phyloP scores from a whole-genome alignment of 2,888 invertebrate genomes.

The Harpalus rufipes region DNA sequence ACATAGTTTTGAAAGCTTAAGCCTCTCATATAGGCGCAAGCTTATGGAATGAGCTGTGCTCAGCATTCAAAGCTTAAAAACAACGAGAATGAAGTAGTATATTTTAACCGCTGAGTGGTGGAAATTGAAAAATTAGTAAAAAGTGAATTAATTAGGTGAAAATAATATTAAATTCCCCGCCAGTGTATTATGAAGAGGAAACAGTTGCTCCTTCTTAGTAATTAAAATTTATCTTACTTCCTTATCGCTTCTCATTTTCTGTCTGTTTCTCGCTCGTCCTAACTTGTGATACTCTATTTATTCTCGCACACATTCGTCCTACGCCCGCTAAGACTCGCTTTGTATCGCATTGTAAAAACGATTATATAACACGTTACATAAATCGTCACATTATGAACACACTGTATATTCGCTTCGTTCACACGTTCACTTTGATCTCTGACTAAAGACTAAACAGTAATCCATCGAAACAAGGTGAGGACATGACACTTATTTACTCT shows the following conservation, averaged over 20 bases:
- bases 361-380: constrained; percentile 42
- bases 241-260: constrained; percentile 61
- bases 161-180: constrained; percentile 57
- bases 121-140: background rate
- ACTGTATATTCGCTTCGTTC: constrained; percentile 36
- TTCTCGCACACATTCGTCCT: constrained; percentile 57
- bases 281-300: constrained; percentile 56
- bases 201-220: constrained; percentile 58
- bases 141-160: constrained; percentile 51
- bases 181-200: constrained; percentile 55
- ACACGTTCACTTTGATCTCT: constrained; percentile 48
- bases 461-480: constrained; percentile 59
- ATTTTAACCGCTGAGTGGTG: constrained; percentile 35
- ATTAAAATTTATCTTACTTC: constrained; percentile 64
- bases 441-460: constrained; percentile 16
- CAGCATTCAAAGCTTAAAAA: constrained; percentile 21
- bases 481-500: constrained; percentile 32
- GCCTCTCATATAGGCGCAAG: constrained; percentile 26
- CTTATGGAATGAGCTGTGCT: constrained; percentile 27
- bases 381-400: constrained; percentile 39
- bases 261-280: constrained; percentile 58
- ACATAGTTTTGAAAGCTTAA: constrained; percentile 11
- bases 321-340: constrained; percentile 50
- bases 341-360: constrained; percentile 48
- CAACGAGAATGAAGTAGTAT: constrained; percentile 36